phyloP scores from a whole-genome alignment of 2,113 vertebrate species.

The Cebidichthys violaceus region DNA sequence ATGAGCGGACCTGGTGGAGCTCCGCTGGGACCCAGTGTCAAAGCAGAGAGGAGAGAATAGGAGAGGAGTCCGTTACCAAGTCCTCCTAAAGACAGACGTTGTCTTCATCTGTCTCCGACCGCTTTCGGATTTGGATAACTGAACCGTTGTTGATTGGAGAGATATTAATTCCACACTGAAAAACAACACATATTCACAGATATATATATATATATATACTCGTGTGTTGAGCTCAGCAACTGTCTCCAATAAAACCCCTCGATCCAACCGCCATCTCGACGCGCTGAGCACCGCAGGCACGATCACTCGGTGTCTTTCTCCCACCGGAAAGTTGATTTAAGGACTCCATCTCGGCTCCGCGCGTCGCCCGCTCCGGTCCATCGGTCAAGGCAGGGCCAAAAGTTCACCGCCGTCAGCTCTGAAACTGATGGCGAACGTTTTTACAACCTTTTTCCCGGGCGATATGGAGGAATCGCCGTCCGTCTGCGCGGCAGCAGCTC shows the following conservation, averaged over 20 bases:
- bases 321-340: slow-evolving; percentile 45
- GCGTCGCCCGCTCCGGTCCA: slow-evolving; percentile 8
- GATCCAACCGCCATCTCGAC: not conserved
- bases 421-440: slow-evolving; percentile 52
- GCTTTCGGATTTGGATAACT: no score
- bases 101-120: not conserved
- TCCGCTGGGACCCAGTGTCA: slow-evolving; percentile 54
- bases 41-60: slow-evolving; percentile 24
- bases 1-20: slow-evolving; percentile 52
- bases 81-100: not conserved
- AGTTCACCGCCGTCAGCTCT: slow-evolving; percentile 60
- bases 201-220: no score
- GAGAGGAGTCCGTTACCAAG: not conserved
- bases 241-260: not conserved
- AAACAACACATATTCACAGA: not conserved
- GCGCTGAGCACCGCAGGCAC: not conserved
- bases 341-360: slow-evolving; percentile 31
- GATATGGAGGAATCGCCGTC: slow-evolving; percentile 37
- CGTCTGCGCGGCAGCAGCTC: slow-evolving; percentile 42
- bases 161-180: not conserved
- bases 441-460: slow-evolving; percentile 46
- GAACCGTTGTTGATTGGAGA: not conserved
- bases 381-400: slow-evolving; percentile 61
- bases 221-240: not conserved
- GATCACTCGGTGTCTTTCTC: not conserved